Percentiles rank a stretch among this genome's conserved stretches.
Evolutionary conservation across 2,113 vertebrate species (phyloP).

Genomic region (Eretmochelys imbricata): DNA sequence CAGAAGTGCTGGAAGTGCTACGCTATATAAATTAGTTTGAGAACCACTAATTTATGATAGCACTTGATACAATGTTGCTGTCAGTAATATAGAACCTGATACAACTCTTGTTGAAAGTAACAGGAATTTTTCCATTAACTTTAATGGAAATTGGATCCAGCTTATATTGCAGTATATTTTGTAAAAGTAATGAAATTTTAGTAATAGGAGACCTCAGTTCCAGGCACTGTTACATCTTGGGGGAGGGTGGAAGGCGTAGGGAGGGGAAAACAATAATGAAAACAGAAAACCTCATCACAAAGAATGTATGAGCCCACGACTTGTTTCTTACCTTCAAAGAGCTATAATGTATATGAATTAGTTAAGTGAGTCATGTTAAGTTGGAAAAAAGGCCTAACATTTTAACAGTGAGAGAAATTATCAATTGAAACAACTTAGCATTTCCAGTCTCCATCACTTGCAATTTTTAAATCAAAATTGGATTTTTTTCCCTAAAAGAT

Average conservation of each 20-base stretch:
- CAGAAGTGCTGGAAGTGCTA: not conserved
- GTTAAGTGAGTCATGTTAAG: slow-evolving; percentile 4
- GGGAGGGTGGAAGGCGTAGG: not conserved
- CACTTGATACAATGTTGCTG: not conserved
- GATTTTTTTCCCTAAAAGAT: not conserved
- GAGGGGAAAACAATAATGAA: not conserved
- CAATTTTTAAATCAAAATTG: not conserved
- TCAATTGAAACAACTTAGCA: not conserved
- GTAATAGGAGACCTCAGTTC: not conserved
- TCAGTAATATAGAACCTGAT: not conserved
- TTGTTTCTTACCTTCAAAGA: not conserved
- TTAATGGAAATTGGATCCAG: not conserved
- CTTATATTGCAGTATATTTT: not conserved
- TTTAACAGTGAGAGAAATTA: not conserved
- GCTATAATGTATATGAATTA: slow-evolving; percentile 19
- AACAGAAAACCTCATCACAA: slow-evolving; percentile 2
- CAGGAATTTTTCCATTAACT: not conserved
- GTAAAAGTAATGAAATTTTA: not conserved
- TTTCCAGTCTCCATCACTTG: not conserved
- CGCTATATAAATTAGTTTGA: not conserved
- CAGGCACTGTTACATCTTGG: not conserved
- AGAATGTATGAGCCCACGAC: not conserved
- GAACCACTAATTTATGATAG: not conserved
- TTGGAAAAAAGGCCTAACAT: not conserved
- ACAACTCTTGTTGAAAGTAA: not conserved